Evolutionary conservation across 2,797 vertebrate species (phyloP), one percentile per base, ranked within the genome.

Genomic region (Thaleichthys pacificus): DNA sequence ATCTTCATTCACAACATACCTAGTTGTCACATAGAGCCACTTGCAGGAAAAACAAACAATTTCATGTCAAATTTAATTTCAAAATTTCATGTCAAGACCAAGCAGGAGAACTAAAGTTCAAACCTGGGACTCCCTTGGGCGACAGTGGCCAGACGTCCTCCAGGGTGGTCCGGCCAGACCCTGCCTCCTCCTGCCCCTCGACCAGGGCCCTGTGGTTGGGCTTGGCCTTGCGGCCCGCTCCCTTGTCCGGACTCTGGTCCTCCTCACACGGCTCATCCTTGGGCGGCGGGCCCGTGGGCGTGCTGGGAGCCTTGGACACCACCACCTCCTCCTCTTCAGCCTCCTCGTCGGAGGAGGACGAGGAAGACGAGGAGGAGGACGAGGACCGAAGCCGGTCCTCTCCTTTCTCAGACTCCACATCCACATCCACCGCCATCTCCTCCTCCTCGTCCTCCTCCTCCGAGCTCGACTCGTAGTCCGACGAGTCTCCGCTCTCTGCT

Each of bases 401-500:
- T 35, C 92, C 93, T 0, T 83, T 88, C 0, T 78, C 85, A 0
- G 78, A 78, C 0, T 63, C 73, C 1, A 17, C 57, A 3, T 78
- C 67, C 47, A 66, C 70, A 3, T 78, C 67, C 47, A 66, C 70
- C 60, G 84, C 91, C 0, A 90, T 91, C 0, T 93, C 93, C 0
- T 94, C 95, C 1, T 93, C 93, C 0, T 94, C 94, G 0, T 91
- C 92, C 0, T 96, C 95, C 0, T 94, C 94, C 0, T 96, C 96
- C 0, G 96, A 96, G 47, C 95, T 97, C 8, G 95, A 90, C 75
- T 96, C 96, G 0, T 95, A 97, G 68, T 96, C 95, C 0, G 96
- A 97, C 54, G 96, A 98, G 74, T 94, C 94, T 0, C 91, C 92
- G 5, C 94, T 96, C 71, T 91, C 95, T 1, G 93, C 93, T 0